Evolutionary conservation across 2,888 invertebrate genomes (phyloP).

Genomic region (Branchellion lobata): DNA sequence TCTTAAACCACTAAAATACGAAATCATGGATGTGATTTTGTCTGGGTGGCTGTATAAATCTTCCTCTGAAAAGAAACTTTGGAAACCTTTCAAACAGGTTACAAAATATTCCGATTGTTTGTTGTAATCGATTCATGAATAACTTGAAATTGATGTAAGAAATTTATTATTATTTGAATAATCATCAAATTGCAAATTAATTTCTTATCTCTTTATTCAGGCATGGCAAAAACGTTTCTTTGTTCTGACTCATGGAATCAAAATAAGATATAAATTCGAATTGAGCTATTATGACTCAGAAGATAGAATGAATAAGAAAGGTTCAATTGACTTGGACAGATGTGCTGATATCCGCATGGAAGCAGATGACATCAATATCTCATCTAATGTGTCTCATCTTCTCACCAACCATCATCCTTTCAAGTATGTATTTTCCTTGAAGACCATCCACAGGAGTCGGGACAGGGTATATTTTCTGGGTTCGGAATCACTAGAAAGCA

Average conservation of each 20-base stretch:
- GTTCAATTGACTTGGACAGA: background rate
- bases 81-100: constrained; percentile 12
- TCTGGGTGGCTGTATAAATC: constrained; percentile 8
- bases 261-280: background rate
- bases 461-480: constrained; percentile 11
- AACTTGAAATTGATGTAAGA: no score
- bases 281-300: constrained; percentile 4
- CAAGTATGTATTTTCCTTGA: background rate
- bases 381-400: background rate
- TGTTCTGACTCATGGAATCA: background rate
- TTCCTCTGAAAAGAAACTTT: constrained; percentile 13
- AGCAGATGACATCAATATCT: constrained; percentile 6
- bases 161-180: no score
- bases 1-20: background rate
- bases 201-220: background rate
- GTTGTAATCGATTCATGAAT: no score
- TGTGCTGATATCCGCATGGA: background rate
- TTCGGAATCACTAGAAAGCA: background rate
- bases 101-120: background rate
- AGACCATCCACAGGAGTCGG: background rate
- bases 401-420: background rate
- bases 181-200: no score
- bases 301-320: background rate
- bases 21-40: constrained; percentile 5
- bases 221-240: constrained; percentile 3